Evolutionary conservation across 1,140 invertebrate species (phyloP).

Genomic region (Tetranychus cinnabarinus): DNA sequence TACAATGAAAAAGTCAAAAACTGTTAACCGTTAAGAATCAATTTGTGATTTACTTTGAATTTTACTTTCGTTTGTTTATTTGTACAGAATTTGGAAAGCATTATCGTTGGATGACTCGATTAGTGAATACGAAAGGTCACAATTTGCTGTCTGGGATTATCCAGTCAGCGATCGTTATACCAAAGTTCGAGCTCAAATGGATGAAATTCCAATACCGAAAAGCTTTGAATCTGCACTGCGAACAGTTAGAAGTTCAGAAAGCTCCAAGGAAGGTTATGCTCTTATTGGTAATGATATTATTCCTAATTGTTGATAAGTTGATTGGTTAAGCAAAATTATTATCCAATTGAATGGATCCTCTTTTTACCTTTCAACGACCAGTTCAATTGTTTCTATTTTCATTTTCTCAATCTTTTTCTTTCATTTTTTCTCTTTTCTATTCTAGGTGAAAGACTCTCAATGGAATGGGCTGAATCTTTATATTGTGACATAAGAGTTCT

Average conservation of each 20-base stretch:
- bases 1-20: too few species aligned
- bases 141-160: constrained; percentile 93
- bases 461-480: constrained; percentile 56
- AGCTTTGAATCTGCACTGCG: background rate
- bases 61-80: background rate
- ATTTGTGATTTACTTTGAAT: background rate
- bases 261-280: background rate
- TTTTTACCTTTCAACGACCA: too few species aligned
- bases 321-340: background rate
- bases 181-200: constrained; percentile 94
- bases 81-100: constrained; percentile 59
- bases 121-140: constrained; percentile 59
- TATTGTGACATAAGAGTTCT: constrained; percentile 69
- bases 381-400: too few species aligned
- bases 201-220: constrained; percentile 51
- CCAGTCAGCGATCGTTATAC: constrained; percentile 93
- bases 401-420: too few species aligned
- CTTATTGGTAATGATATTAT: background rate
- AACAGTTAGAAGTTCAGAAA: background rate
- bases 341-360: too few species aligned
- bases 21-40: too few species aligned
- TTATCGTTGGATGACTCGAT: constrained; percentile 85
- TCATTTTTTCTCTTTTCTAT: too few species aligned
- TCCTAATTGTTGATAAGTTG: background rate
- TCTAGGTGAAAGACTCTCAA: constrained; percentile 17